phyloP scores from a whole-genome alignment of 2,113 vertebrate genomes.

The Excalfactoria chinensis region DNA sequence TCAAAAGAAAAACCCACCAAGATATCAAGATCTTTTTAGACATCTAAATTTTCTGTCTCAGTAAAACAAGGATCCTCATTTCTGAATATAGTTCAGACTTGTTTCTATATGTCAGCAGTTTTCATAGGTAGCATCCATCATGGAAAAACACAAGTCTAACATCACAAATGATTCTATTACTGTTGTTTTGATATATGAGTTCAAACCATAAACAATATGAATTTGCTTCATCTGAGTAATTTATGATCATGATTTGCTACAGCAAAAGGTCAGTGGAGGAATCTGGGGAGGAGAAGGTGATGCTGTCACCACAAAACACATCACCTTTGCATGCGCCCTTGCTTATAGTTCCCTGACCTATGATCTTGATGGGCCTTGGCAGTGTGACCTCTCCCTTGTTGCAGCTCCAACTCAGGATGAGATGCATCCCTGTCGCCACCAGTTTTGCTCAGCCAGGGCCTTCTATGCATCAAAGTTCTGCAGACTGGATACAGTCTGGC shows the following conservation, averaged over 20 bases:
- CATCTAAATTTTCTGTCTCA: neutral
- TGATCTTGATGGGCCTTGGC: neutral
- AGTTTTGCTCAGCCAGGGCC: neutral
- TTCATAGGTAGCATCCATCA: neutral
- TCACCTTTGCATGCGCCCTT: neutral
- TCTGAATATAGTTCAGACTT: neutral
- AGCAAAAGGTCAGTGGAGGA: constrained; percentile 30
- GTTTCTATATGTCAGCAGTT: neutral
- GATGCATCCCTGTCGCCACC: neutral
- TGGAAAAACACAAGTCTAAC: neutral
- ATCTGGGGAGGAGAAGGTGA: neutral
- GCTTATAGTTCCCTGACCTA: neutral
- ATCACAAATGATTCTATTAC: neutral
- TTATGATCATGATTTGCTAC: neutral
- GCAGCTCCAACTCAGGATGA: neutral
- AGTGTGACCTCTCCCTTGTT: neutral
- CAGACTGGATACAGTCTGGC: neutral
- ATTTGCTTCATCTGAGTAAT: neutral
- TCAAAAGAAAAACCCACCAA: neutral
- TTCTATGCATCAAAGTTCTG: neutral
- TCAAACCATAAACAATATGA: neutral
- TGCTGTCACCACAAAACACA: neutral
- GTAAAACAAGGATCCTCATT: neutral
- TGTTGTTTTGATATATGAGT: neutral
- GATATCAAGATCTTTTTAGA: neutral